phyloP scores from a whole-genome alignment of 2,113 vertebrate genomes.

The Phaethon lepturus region DNA sequence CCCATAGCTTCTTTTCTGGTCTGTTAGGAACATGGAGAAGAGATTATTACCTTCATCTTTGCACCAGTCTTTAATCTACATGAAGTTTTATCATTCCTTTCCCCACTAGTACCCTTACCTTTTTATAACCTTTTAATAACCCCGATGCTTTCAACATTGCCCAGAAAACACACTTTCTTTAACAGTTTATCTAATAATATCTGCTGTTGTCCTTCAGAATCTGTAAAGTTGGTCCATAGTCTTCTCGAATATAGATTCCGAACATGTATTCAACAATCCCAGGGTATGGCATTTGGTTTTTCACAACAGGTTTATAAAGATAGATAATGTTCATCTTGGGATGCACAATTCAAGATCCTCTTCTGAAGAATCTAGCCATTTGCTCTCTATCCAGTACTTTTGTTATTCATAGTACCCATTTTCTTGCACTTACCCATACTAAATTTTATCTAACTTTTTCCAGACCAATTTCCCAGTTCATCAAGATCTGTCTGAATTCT shows the following conservation, averaged over 20 bases:
- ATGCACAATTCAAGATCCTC: not conserved
- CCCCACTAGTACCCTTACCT: not conserved
- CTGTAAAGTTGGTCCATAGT: not conserved
- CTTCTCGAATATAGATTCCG: not conserved
- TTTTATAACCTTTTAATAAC: constrained; percentile 13
- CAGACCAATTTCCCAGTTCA: not conserved
- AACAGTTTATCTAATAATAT: not conserved
- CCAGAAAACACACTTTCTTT: not conserved
- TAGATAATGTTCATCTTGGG: not conserved
- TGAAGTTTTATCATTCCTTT: not conserved
- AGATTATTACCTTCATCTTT: not conserved
- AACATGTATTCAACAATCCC: not conserved
- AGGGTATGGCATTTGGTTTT: not conserved
- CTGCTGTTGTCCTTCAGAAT: not conserved
- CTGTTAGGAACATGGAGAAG: not conserved
- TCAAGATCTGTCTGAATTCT: not conserved
- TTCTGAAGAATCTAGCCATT: not conserved
- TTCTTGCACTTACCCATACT: not conserved
- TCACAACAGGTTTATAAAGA: not conserved
- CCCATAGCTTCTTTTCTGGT: not conserved
- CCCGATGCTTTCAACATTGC: not conserved
- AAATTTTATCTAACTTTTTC: not conserved
- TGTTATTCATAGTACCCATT: not conserved
- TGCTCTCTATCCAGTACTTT: not conserved
- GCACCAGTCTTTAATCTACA: not conserved